These are phyloP conservation scores for Pollimyrus isidori DNA, from an alignment of 2,113 vertebrate genomes.

Conservation along the genomic window DNA sequence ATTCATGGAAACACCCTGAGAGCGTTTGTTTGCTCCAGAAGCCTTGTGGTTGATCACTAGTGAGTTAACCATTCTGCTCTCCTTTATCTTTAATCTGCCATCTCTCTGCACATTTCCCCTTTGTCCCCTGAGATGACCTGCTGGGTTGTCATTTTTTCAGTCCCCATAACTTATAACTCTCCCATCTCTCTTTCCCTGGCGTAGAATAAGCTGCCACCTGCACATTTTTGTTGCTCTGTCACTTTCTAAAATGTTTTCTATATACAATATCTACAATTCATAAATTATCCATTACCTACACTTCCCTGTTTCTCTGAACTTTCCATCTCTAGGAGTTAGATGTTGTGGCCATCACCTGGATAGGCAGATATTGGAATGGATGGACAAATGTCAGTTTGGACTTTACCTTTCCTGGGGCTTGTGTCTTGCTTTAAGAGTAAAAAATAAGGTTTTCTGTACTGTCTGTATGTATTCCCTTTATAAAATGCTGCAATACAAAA, in stretches of 20 bases:
- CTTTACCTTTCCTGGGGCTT: neutral
- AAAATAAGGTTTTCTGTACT: neutral
- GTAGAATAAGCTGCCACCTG: neutral
- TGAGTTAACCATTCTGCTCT: neutral
- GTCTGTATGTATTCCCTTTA: neutral
- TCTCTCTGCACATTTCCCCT: neutral
- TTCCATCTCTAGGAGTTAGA: neutral
- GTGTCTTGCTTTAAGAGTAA: neutral
- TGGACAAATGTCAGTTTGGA: neutral
- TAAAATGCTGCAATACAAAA: neutral
- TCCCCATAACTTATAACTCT: neutral
- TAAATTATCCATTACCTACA: neutral
- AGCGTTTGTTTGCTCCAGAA: neutral
- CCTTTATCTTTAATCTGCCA: constrained; percentile 1
- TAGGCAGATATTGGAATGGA: neutral
- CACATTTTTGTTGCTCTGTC: neutral
- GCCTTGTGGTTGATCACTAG: neutral
- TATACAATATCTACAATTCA: neutral
- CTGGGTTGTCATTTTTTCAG: neutral
- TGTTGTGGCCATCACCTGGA: neutral
- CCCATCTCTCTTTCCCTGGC: neutral
- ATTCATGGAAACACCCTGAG: neutral
- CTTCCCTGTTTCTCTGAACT: neutral
- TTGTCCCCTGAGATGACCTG: neutral
- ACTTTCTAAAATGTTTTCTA: neutral